These are phyloP conservation scores for Eidolon helvum DNA, from an alignment of 2,113 vertebrate species.

Conservation along the genomic window DNA sequence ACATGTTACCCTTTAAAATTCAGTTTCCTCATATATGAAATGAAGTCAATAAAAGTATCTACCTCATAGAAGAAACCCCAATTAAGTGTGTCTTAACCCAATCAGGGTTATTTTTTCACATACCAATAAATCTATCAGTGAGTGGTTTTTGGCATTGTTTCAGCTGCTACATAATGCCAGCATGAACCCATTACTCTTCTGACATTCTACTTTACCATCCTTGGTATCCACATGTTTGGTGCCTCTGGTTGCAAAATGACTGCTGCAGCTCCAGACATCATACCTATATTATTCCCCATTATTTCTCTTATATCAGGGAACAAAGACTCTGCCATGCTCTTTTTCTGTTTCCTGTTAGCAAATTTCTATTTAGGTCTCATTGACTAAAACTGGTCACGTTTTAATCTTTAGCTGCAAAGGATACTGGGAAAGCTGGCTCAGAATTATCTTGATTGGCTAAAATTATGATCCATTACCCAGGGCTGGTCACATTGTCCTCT, in stretches of 20 bases:
- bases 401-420: background rate
- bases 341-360: background rate
- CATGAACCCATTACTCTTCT: background rate
- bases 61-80: background rate
- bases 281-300: background rate
- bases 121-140: background rate
- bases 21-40: background rate
- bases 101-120: background rate
- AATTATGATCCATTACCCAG: background rate
- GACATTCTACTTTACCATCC: background rate
- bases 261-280: background rate
- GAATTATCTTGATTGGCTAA: background rate
- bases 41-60: background rate
- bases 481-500: background rate
- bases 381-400: background rate
- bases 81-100: background rate
- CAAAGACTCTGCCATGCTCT: background rate
- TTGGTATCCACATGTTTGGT: background rate
- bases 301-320: background rate
- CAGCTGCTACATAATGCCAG: background rate
- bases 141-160: background rate
- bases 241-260: background rate
- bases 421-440: background rate
- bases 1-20: background rate
- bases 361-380: background rate